Percentiles rank a stretch among this genome's conserved stretches.
These are phyloP conservation scores for Drosophila oshimai DNA, from an alignment of 1,140 invertebrate genomes.

Conservation along the genomic window DNA sequence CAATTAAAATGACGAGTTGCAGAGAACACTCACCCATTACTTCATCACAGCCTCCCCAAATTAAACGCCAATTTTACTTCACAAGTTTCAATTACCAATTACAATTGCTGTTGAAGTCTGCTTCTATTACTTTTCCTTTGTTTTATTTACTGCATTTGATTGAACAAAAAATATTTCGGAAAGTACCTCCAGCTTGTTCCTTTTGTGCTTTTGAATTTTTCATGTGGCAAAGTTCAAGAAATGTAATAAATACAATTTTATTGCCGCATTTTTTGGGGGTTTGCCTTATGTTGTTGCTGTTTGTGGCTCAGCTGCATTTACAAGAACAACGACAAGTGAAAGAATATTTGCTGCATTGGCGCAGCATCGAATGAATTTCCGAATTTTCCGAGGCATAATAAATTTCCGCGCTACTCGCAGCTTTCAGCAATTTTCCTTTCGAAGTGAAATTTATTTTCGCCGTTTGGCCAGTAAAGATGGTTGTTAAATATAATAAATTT, in stretches of 20 bases:
- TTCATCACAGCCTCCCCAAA: not conserved
- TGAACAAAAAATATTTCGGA: constrained; percentile 40
- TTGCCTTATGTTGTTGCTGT: constrained; percentile 39
- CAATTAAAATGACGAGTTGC: constrained; percentile 49
- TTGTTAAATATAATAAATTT: constrained; percentile 69
- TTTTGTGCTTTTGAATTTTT: constrained; percentile 45
- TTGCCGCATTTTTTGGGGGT: constrained; percentile 51
- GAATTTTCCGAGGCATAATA: constrained; percentile 59
- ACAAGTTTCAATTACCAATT: constrained; percentile 49
- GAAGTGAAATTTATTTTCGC: constrained; percentile 56
- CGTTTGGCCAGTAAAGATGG: constrained; percentile 59
- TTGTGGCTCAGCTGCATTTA: constrained; percentile 43
- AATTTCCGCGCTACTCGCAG: constrained; percentile 48
- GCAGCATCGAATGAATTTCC: constrained; percentile 61
- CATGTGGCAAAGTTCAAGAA: constrained; percentile 60
- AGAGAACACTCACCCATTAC: not conserved
- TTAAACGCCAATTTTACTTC: constrained; percentile 39
- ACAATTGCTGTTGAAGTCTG: constrained; percentile 19
- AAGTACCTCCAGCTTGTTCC: constrained; percentile 2
- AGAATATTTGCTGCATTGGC: constrained; percentile 46
- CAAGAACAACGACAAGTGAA: constrained; percentile 25
- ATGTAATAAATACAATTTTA: constrained; percentile 72
- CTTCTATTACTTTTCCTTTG: constrained; percentile 14
- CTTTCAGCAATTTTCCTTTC: constrained; percentile 42
- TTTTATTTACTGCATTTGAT: constrained; percentile 41